Base-by-base conservation (phyloP, 2,113 vertebrate species). In the Eira barbara region DNA sequence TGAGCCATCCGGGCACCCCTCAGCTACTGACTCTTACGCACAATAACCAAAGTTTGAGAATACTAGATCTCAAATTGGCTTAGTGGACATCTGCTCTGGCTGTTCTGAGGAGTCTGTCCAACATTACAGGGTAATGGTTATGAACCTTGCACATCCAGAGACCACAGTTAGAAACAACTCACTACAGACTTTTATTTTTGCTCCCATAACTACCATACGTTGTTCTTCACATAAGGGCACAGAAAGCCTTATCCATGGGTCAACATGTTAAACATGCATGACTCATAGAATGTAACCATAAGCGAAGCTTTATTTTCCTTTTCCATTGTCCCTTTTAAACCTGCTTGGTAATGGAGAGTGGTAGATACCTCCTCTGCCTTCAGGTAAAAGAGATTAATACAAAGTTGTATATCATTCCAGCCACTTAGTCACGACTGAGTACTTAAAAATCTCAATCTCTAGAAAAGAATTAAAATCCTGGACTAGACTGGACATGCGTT, bases 221-320 rank as follows among this genome's bases (percentile, higher is more conserved):
- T 78, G 7, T 14, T 91, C 42, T 96, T 94, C 74, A 80, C 79
- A n/a, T 80, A 39, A 71, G n/a, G 91, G n/a, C 18, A 23, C 36
- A 92, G 1, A 89, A 80, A 78, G 31, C 31, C 57, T 92, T 96
- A 85, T 31, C 87, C 63, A 93, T 76, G 34, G 47, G 49, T 47
- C 36, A 92, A 45, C 49, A 79, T 65, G 15, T 82, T 82, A 89
- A 89, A 59, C 29, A 71, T 39, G 23, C 4, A 67, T 36, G 67
- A 73, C 25, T 96, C 71, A 63, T 12, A 82, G 10, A 23, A 45
- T 25, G 4, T 27, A 25, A 74, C 74, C 47, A 55, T 83, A 55
- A 95, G 86, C 55, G 61, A 13, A 93, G 21, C 4, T 79, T 81
- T 95, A 31, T 76, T 92, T 97, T 73, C 74, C 57, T 91, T 86